Evolutionary conservation across 2,113 vertebrate species (phyloP).

Genomic region (Pteronura brasiliensis): DNA sequence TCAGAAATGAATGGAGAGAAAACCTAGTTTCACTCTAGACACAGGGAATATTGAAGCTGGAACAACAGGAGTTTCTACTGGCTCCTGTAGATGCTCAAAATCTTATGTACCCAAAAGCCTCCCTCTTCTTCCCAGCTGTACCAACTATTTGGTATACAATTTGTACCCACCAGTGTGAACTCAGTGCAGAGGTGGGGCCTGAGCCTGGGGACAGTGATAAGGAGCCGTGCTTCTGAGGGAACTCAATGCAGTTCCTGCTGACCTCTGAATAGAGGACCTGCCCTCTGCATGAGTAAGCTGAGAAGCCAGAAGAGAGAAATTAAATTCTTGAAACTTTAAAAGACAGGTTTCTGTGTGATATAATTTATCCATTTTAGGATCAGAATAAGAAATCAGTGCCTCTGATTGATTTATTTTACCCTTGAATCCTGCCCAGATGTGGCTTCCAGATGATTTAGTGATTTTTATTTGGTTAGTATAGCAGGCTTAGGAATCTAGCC

Average conservation of each 20-base stretch:
- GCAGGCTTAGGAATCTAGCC: too few species aligned
- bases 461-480: not conserved
- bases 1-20: not conserved
- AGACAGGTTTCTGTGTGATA: not conserved
- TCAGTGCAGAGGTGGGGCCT: not conserved
- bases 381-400: not conserved
- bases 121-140: not conserved
- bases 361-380: not conserved
- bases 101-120: not conserved
- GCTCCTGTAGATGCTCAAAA: not conserved
- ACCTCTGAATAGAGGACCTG: not conserved
- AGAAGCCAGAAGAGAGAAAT: not conserved
- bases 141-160: too few species aligned
- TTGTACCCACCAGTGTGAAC: not conserved
- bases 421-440: not conserved
- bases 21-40: not conserved
- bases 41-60: not conserved
- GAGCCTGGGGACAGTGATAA: not conserved
- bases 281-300: not conserved
- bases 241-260: not conserved
- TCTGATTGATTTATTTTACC: not conserved
- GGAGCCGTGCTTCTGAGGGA: fast-evolving
- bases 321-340: not conserved
- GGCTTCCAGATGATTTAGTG: not conserved
- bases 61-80: not conserved